Conservation (phyloP, 2,113 vertebrate genomes). For the Sminthopsis crassicaudata region DNA sequence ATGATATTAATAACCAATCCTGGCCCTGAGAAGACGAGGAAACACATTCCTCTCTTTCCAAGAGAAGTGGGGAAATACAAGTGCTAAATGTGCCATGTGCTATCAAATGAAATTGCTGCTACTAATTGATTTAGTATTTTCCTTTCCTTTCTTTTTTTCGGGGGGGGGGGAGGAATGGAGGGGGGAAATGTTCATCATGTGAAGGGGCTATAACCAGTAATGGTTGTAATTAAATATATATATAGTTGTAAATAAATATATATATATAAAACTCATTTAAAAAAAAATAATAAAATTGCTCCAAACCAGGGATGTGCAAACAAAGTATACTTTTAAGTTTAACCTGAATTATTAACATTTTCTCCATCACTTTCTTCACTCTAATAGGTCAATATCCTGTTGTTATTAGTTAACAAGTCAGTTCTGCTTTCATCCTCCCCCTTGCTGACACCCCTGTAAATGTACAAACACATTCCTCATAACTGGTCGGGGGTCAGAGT, state of each 20-base stretch:
- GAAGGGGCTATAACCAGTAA: background rate
- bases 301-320: background rate
- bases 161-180: too few species aligned
- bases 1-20: background rate
- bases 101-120: background rate
- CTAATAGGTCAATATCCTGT: background rate
- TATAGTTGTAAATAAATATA: background rate
- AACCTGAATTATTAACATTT: background rate
- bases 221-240: background rate
- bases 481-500: background rate
- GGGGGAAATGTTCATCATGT: background rate
- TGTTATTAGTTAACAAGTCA: background rate
- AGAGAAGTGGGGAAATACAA: background rate
- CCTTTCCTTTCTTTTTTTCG: background rate
- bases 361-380: background rate
- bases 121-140: background rate
- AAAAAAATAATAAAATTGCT: background rate
- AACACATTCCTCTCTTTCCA: background rate
- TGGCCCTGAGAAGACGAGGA: background rate
- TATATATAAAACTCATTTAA: background rate
- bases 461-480: background rate
- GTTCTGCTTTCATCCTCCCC: background rate
- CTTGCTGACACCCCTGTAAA: background rate
- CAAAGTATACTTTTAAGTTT: background rate
- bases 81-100: background rate